These are phyloP conservation scores for Butorides virescens DNA, from an alignment of 2,113 vertebrate species.

Conservation along the genomic window DNA sequence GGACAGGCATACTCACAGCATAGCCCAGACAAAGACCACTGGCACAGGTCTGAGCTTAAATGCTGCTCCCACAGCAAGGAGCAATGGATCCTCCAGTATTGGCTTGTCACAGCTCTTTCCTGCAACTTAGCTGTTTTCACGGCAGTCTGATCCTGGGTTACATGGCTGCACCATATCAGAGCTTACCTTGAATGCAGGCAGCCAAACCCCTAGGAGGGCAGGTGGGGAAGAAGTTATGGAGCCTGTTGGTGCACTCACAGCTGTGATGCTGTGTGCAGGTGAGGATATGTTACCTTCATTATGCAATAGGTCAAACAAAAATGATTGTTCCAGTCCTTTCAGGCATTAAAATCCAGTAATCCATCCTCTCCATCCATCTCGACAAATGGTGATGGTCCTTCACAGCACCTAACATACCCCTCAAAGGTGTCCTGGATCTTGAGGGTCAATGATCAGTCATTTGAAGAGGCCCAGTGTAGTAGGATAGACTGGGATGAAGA, in stretches of 20 bases:
- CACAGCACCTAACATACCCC: background rate
- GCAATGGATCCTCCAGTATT: background rate
- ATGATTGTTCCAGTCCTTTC: background rate
- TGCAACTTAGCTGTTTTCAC: background rate
- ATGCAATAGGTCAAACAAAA: background rate
- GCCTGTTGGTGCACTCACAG: background rate
- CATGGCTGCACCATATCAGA: background rate
- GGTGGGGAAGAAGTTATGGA: background rate
- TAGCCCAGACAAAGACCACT: background rate
- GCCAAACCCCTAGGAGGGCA: background rate
- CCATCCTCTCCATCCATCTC: background rate
- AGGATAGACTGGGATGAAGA: background rate
- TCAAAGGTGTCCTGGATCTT: background rate
- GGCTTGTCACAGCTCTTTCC: background rate
- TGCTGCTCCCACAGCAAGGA: background rate
- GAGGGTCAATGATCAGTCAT: background rate
- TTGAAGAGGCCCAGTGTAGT: background rate
- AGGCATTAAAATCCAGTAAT: background rate
- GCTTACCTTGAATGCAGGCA: background rate
- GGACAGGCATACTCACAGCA: background rate
- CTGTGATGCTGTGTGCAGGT: fast-evolving
- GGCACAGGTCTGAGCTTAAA: background rate
- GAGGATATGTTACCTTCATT: background rate
- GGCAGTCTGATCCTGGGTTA: background rate
- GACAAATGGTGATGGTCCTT: background rate